Evolutionary conservation across 2,888 invertebrate species (phyloP).

Genomic region (Mycogona germanica): DNA sequence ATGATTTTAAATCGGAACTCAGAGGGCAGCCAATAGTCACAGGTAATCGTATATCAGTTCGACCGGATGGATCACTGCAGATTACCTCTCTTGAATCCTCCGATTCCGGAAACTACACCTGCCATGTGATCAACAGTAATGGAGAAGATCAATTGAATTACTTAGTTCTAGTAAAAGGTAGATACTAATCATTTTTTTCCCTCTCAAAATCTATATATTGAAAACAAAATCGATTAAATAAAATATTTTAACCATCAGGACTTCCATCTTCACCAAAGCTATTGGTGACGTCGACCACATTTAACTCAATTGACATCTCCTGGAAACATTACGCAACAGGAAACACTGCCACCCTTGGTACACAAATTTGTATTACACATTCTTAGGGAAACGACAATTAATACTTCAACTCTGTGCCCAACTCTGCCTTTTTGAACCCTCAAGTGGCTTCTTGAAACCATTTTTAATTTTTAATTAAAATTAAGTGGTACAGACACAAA

Average conservation of each 20-base stretch:
- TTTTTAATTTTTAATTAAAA: too few species aligned
- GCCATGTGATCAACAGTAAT: slow-evolving; percentile 7
- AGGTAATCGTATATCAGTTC: background rate
- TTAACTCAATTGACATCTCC: background rate
- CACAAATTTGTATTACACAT: too few species aligned
- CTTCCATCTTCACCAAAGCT: slow-evolving; percentile 5
- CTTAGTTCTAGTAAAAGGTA: slow-evolving; percentile 11
- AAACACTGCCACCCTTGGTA: too few species aligned
- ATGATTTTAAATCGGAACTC: too few species aligned
- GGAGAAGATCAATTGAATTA: slow-evolving; percentile 8
- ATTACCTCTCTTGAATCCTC: background rate
- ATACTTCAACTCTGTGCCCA: too few species aligned
- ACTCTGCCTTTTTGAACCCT: too few species aligned
- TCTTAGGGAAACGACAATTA: too few species aligned
- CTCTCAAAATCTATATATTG: background rate
- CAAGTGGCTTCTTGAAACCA: too few species aligned
- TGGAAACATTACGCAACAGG: too few species aligned
- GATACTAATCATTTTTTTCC: background rate
- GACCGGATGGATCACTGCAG: slow-evolving; percentile 6
- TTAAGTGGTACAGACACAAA: too few species aligned
- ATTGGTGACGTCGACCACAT: slow-evolving; percentile 5
- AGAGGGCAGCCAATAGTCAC: too few species aligned
- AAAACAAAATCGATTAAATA: background rate
- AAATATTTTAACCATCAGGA: slow-evolving; percentile 1
- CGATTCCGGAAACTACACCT: slow-evolving; percentile 15